phyloP scores from a whole-genome alignment of 2,797 vertebrate species.

The Tokudaia tokunoshimensis region DNA sequence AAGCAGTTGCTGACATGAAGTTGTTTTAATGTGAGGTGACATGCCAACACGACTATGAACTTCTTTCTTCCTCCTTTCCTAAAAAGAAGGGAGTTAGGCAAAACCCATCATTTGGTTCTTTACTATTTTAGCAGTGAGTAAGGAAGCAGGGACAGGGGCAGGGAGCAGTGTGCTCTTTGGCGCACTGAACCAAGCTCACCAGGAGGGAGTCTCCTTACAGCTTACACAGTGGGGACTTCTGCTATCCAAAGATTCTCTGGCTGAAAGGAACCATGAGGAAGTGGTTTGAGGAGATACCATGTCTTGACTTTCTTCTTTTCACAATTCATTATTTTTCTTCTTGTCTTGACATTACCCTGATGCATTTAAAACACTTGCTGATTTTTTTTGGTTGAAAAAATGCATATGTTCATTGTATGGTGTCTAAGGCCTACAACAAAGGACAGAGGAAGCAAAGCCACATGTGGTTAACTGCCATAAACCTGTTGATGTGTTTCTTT shows the following conservation, averaged over 20 bases:
- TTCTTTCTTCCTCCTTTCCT: neutral
- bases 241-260: neutral
- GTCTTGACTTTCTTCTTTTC: neutral
- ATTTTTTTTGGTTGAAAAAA: neutral
- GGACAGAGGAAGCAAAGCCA: neutral
- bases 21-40: neutral
- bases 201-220: neutral
- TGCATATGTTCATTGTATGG: neutral
- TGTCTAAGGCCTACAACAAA: neutral
- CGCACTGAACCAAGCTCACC: neutral
- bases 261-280: neutral
- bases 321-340: neutral
- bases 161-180: neutral
- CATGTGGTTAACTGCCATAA: neutral
- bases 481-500: neutral
- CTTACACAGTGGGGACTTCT: neutral
- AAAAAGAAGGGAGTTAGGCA: neutral
- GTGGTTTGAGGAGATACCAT: neutral
- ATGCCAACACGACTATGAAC: neutral
- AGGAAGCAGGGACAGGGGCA: neutral
- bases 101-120: neutral
- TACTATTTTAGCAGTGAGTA: neutral
- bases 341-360: neutral
- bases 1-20: conserved; percentile 60
- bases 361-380: neutral